phyloP scores from a whole-genome alignment of 1,140 invertebrate species.

The Ceratoteleas bidentatus region DNA sequence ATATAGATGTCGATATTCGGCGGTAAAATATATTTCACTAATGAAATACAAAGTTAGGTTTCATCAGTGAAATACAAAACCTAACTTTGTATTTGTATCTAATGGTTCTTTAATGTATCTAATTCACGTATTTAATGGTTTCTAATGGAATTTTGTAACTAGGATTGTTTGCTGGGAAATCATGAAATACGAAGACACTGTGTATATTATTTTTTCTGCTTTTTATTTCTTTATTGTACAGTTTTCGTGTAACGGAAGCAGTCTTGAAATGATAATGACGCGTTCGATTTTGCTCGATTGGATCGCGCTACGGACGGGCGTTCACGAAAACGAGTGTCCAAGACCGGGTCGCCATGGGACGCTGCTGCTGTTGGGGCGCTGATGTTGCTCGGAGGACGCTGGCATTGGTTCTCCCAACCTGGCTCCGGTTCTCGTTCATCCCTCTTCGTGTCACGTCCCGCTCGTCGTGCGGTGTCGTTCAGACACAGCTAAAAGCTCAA shows the following conservation, averaged over 20 bases:
- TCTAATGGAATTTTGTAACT: not conserved
- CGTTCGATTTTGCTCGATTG: constrained; percentile 69
- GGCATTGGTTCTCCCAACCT: constrained; percentile 44
- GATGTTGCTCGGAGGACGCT: constrained; percentile 72
- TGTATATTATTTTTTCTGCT: constrained; percentile 6
- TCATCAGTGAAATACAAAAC: no score
- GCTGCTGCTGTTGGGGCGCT: no score
- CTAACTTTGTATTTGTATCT: no score
- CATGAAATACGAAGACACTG: no score
- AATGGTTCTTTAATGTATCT: no score
- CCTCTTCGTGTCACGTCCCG: constrained; percentile 36
- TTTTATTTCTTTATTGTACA: constrained; percentile 77
- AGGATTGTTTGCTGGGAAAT: no score
- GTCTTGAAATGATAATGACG: constrained; percentile 79
- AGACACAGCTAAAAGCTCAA: constrained; percentile 71
- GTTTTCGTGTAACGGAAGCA: constrained; percentile 78
- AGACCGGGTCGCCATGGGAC: constrained; percentile 40
- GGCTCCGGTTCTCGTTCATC: constrained; percentile 43
- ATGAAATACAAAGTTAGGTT: no score
- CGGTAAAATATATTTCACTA: no score
- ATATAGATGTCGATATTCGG: no score
- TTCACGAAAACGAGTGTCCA: constrained; percentile 59
- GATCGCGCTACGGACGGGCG: constrained; percentile 69
- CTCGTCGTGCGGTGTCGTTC: constrained; percentile 57
- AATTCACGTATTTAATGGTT: no score